A percentile compares a stretch with the other conserved stretches of the same genome.
Evolutionary conservation across 2,113 vertebrate species (phyloP).

Genomic region (Atrichornis clamosus): DNA sequence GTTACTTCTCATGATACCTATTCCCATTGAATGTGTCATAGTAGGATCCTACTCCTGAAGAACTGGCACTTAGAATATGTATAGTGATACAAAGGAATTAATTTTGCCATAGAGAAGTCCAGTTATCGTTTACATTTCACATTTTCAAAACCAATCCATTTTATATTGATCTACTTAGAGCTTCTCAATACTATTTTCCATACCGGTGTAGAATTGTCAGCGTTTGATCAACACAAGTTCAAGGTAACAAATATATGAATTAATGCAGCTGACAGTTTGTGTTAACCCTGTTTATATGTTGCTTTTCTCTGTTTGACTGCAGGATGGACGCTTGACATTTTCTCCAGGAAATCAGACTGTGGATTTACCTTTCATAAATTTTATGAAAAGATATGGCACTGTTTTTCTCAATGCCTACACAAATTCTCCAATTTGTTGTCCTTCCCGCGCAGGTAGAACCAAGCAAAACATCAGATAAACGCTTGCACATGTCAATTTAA

Average conservation of each 20-base stretch:
- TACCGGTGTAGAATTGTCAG: neutral
- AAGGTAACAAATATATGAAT: neutral
- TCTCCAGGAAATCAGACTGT: conserved; percentile 83
- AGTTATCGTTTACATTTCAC: neutral
- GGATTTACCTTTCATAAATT: conserved; percentile 83
- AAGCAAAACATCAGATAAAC: neutral
- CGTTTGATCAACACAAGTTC: neutral
- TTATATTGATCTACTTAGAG: neutral
- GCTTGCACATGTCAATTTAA: neutral
- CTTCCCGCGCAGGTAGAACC: conserved; percentile 88
- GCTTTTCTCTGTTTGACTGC: conserved; percentile 26
- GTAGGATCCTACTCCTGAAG: neutral
- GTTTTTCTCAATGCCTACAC: conserved; percentile 91
- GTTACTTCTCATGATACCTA: neutral
- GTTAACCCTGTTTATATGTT: neutral
- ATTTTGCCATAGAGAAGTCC: neutral
- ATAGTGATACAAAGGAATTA: neutral
- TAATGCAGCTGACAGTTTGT: neutral
- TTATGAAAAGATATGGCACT: conserved; percentile 81
- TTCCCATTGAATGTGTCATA: neutral
- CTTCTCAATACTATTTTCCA: neutral
- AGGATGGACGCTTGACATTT: conserved; percentile 95
- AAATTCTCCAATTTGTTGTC: conserved; percentile 96
- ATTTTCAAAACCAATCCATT: neutral
- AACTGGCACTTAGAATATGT: neutral